Base-by-base conservation (phyloP, 2,888 invertebrate species). In the Andrena bucephala region DNA sequence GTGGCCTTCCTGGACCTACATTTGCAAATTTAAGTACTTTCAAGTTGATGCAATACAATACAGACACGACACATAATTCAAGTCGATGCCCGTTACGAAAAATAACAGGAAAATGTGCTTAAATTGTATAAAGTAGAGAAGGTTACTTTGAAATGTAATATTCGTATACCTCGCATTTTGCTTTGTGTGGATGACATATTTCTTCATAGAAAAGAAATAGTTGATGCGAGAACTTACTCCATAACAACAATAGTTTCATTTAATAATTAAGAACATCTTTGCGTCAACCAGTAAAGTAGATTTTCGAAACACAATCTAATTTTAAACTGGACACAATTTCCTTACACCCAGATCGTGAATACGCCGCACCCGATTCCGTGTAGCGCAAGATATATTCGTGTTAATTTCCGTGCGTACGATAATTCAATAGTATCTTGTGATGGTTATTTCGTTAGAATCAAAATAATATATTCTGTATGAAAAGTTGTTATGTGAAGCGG, bases 1-100 rank as follows among this genome's bases (percentile, higher is more conserved):
- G 97, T 77, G 97, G 97, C 91, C 97, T 96, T 82, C 97, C 97
- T 91, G 96, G 96, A 91, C 96, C 96, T 94, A 13, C 6, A 36
- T 54, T 50, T 20, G 5, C 0, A 52, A 80, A 69, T 68, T 20
- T 7, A 60, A 27, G 54, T 42, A 20, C 52, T 27, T 70, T 16
- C 36, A 48, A 67, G 2, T 52, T n/a, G 20, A 52, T 16, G 2
- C 8, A 67, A 70, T 7, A n/a, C 16, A 54, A 59, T 3, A 7
- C 1, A 50, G 1, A 24, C n/a, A 20, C 52, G 52, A 10, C n/a
- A 6, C 4, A 20, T 36, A 52, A 65, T 66, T 65, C 2, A 31
- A 20, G 8, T 50, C 10, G 8, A 60, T 31, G 54, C 31, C 1
- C 13, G 33, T 10, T 20, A 42, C 13, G 48, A 1, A n/a, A 71